These are phyloP conservation scores for Saxidomus purpurata DNA, from an alignment of 1,140 invertebrate genomes.

Conservation along the genomic window DNA sequence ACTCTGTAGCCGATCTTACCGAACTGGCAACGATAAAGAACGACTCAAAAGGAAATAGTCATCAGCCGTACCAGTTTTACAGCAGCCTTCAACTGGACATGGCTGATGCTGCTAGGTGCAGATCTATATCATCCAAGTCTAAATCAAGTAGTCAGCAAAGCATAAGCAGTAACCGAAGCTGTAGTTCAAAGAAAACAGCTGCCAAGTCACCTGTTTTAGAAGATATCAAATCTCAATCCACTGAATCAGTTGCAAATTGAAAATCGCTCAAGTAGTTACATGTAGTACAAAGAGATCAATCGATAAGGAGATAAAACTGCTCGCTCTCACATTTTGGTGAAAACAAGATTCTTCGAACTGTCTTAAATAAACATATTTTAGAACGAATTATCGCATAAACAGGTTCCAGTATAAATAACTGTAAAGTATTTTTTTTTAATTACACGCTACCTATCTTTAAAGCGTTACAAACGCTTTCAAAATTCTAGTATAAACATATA, in stretches of 20 bases:
- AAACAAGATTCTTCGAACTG: no score
- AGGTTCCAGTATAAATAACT: no score
- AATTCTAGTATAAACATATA: no score
- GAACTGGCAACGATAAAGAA: constrained; percentile 70
- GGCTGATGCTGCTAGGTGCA: not conserved
- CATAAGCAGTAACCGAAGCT: not conserved
- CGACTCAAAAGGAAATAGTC: constrained; percentile 58
- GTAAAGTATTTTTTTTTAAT: no score
- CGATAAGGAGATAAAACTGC: not conserved
- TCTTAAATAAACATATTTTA: no score
- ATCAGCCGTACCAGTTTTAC: constrained; percentile 40
- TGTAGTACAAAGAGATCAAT: no score
- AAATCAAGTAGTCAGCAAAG: not conserved
- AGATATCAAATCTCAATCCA: not conserved
- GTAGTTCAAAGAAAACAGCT: not conserved
- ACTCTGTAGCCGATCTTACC: constrained; percentile 10
- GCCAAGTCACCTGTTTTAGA: not conserved
- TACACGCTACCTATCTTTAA: no score
- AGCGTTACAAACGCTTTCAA: no score
- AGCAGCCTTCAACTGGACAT: constrained; percentile 23
- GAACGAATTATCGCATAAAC: no score
- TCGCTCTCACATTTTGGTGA: no score
- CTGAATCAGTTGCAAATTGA: not conserved
- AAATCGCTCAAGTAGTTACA: no score
- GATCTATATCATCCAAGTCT: not conserved